These are phyloP conservation scores for Leptopilina clavipes DNA, from an alignment of 1,140 invertebrate genomes.

Conservation along the genomic window DNA sequence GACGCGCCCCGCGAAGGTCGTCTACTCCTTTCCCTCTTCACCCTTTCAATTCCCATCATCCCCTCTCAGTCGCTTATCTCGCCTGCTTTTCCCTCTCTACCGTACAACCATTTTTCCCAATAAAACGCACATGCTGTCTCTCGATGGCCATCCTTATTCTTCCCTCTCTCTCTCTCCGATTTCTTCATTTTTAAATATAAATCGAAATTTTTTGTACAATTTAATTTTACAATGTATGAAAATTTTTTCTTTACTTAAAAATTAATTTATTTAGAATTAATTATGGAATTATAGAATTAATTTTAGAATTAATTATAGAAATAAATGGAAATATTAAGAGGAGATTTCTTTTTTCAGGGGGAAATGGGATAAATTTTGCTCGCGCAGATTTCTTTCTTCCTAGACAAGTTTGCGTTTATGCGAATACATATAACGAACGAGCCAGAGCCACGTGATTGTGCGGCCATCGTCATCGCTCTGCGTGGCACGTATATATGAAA, in stretches of 20 bases:
- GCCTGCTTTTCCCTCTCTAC: neutral
- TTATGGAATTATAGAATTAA: no score
- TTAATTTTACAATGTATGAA: no score
- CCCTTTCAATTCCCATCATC: conserved; percentile 45
- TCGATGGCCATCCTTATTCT: neutral
- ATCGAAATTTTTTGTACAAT: no score
- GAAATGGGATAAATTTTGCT: no score
- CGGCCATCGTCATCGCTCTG: conserved; percentile 61
- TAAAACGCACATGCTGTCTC: conserved; percentile 13
- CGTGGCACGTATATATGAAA: conserved; percentile 57
- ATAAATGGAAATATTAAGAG: no score
- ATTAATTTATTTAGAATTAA: no score
- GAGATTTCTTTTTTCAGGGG: no score
- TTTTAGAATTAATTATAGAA: no score
- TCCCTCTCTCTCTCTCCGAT: conserved; percentile 20
- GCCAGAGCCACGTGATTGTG: conserved; percentile 58
- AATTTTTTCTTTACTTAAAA: no score
- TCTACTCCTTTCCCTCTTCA: conserved; percentile 55
- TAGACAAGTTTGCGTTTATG: neutral
- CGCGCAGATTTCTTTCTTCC: neutral
- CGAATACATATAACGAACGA: neutral
- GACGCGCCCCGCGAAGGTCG: conserved; percentile 65
- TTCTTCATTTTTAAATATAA: neutral
- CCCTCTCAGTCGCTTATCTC: conserved; percentile 38
- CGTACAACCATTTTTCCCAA: neutral